Conservation (phyloP, 1,140 invertebrate species). For the Drosophila lini region DNA sequence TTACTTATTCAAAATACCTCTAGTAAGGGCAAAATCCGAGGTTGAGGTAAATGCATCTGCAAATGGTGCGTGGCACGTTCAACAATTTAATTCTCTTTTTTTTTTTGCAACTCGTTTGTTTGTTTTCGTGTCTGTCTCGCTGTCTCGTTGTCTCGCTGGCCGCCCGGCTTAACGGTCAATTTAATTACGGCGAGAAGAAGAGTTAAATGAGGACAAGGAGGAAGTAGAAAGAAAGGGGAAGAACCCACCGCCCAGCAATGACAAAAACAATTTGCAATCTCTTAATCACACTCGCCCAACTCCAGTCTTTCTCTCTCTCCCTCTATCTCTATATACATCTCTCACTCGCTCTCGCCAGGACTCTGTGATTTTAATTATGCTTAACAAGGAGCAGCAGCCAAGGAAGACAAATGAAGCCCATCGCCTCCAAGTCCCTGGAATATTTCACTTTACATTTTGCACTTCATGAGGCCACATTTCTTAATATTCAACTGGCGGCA, state of each 20-base stretch:
- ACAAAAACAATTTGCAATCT: conserved; percentile 44
- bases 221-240: background rate
- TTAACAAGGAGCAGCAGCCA: conserved; percentile 32
- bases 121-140: conserved; percentile 23
- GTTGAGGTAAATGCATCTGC: conserved; percentile 42
- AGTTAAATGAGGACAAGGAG: conserved; percentile 15
- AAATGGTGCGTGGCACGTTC: conserved; percentile 58
- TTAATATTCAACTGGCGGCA: conserved; percentile 14
- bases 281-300: conserved; percentile 36
- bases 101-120: conserved; percentile 9
- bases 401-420: conserved; percentile 41
- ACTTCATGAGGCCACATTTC: conserved; percentile 9
- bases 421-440: conserved; percentile 5
- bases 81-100: conserved; percentile 13
- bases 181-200: conserved; percentile 31
- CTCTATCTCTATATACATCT: background rate
- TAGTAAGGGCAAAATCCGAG: background rate
- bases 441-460: conserved; percentile 9
- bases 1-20: background rate
- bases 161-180: conserved; percentile 27
- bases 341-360: background rate
- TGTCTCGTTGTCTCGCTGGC: conserved; percentile 8
- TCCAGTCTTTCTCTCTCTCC: background rate
- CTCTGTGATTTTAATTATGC: conserved; percentile 64
- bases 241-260: conserved; percentile 2